These are phyloP conservation scores for Apostichopus californicus DNA, from an alignment of 35 echinoderm and acorn worm genomes.

Conservation along the genomic window DNA sequence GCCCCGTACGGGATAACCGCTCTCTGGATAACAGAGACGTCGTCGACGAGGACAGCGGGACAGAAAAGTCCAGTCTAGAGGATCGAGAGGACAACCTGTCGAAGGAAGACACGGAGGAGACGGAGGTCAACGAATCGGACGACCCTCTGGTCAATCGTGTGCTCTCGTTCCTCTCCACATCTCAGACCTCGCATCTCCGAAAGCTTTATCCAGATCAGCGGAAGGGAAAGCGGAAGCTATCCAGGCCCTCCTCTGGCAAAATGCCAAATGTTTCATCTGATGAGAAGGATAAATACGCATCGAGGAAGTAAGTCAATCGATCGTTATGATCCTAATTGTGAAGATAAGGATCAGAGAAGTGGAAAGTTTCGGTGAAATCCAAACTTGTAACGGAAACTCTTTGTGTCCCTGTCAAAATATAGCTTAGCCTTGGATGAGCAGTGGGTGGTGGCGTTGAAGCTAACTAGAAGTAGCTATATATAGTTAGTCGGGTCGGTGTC, in stretches of 20 bases:
- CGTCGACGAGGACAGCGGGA: neutral
- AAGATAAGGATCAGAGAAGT: neutral
- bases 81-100: constrained; percentile 2
- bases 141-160: constrained; percentile 72
- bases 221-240: constrained; percentile 4
- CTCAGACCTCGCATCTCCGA: constrained; percentile 47
- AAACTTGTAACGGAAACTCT: neutral
- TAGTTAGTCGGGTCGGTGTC: too few relatives aligned
- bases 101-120: constrained; percentile 11
- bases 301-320: constrained; percentile 31
- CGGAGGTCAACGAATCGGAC: constrained; percentile 44
- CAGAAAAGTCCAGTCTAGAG: constrained; percentile 29
- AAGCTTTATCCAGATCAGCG: constrained; percentile 65
- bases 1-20: constrained; percentile 3
- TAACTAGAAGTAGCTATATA: too few relatives aligned
- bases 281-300: constrained; percentile 48
- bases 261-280: constrained; percentile 68
- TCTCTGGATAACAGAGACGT: neutral
- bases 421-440: too few relatives aligned
- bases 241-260: constrained; percentile 19
- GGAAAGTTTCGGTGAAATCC: neutral
- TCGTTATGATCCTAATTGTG: neutral
- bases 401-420: neutral
- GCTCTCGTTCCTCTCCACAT: constrained; percentile 52
- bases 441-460: too few relatives aligned